phyloP scores from a whole-genome alignment of 1,140 invertebrate species.

The Cherax quadricarinatus region DNA sequence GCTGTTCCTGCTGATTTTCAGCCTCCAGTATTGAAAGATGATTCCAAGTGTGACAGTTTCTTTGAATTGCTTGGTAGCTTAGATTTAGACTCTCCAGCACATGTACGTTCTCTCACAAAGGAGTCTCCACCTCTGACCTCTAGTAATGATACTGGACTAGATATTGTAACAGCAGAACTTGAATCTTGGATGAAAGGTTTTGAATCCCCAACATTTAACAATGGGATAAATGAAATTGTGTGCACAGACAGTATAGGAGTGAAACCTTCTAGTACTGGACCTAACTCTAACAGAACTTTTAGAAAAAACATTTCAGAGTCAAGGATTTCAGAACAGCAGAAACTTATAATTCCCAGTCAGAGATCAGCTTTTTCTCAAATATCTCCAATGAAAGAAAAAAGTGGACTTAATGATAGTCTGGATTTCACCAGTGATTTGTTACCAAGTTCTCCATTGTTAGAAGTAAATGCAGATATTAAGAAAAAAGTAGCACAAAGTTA shows the following conservation, averaged over 20 bases:
- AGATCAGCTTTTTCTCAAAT: conserved; percentile 37
- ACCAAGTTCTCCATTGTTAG: background rate
- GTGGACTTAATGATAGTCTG: background rate
- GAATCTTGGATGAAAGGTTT: conserved; percentile 58
- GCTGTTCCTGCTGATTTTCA: background rate
- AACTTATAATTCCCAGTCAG: conserved; percentile 25
- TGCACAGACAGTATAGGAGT: background rate
- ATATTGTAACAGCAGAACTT: conserved; percentile 37
- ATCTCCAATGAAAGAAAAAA: background rate
- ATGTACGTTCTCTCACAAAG: background rate
- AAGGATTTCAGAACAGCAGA: background rate
- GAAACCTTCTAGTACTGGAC: background rate
- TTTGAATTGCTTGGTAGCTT: conserved; percentile 44
- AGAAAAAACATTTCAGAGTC: background rate
- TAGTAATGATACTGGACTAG: background rate
- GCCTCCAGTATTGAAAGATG: background rate
- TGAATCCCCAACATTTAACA: conserved; percentile 8
- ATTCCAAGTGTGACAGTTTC: conserved; percentile 24
- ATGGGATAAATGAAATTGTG: background rate
- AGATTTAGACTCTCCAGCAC: conserved; percentile 29
- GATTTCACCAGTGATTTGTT: background rate
- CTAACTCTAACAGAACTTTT: background rate
- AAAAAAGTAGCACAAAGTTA: background rate
- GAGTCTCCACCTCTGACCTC: background rate
- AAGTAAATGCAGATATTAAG: background rate